Evolutionary conservation across 2,888 invertebrate species (phyloP), one percentile per base, ranked within the genome.

Genomic region (Cryptophagus acutangulus): DNA sequence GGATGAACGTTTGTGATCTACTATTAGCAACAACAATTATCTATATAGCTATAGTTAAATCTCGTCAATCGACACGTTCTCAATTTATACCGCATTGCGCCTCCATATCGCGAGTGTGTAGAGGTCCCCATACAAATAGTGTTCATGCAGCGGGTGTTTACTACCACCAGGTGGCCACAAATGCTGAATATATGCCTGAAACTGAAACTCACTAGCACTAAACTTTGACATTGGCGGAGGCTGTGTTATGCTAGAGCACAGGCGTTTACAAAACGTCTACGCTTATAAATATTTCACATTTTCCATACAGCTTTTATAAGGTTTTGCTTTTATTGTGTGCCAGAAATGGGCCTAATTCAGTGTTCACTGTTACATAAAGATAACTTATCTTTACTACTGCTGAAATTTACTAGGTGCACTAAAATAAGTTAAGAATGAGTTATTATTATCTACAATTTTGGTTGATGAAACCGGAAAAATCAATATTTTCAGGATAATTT

Each of bases 41-140:
- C n/a, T n/a, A n/a, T n/a, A n/a, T n/a, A n/a, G n/a, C n/a, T n/a
- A n/a, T n/a, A n/a, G n/a, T n/a, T n/a, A n/a, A n/a, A n/a, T n/a
- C n/a, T n/a, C n/a, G n/a, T n/a, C n/a, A 57, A 58, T 59, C 58
- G 58, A 57, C 59, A 57, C 57, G 54, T 55, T 51, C 50, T 38
- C 54, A 47, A 49, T 54, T 54, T 55, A 53, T 54, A 44, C 52
- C 50, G 51, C 54, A 52, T 47, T 57, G 55, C 56, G 54, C 46
- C 40, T 47, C 36, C 43, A 40, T 45, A 41, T 43, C 45, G 38
- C 34, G 17, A 17, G 20, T 14, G 8, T 20, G 24, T 33, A 28
- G 24, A n/a, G 34, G 37, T 20, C 45, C 45, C 37, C 36, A 24
- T 48, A 41, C 33, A 3, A 31, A 49, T 54, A 52, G 54, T 55